Evolutionary conservation across 2,797 vertebrate genomes (phyloP).

Genomic region (Trematomus bernacchii): DNA sequence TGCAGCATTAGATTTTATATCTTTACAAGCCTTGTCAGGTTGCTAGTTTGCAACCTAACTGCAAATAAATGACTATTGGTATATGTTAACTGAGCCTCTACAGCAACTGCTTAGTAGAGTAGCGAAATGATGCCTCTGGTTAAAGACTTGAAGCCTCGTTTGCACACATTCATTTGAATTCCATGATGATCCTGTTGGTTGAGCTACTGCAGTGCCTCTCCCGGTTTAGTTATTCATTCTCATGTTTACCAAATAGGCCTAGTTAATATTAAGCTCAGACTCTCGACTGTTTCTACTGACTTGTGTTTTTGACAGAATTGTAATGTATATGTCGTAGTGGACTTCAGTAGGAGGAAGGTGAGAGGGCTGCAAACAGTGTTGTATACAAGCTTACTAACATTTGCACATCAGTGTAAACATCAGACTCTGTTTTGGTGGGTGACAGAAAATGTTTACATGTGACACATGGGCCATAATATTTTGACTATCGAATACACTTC

Average conservation of each 20-base stretch:
- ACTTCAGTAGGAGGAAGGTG: neutral
- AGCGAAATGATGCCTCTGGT: neutral
- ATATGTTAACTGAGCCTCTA: constrained; percentile 1
- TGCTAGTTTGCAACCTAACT: constrained; percentile 14
- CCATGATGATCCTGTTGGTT: neutral
- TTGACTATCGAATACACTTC: constrained; percentile 7
- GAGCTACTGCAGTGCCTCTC: neutral
- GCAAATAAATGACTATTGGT: constrained; percentile 26
- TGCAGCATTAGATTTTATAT: neutral
- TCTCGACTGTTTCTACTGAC: neutral
- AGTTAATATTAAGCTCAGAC: constrained; percentile 6
- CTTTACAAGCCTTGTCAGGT: neutral
- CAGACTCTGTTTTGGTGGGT: neutral
- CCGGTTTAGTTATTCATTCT: neutral
- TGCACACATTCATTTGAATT: neutral
- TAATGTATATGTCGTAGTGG: neutral
- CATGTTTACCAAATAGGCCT: neutral
- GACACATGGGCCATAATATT: neutral
- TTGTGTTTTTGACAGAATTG: neutral
- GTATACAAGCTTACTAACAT: neutral
- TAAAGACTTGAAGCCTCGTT: neutral
- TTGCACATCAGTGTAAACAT: neutral
- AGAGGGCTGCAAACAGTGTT: neutral
- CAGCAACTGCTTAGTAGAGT: neutral
- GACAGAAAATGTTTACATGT: neutral